A percentile compares a stretch with the other conserved stretches of the same genome.
These are phyloP conservation scores for Microplitis manilae DNA, from an alignment of 2,888 invertebrate genomes.

Conservation along the genomic window DNA sequence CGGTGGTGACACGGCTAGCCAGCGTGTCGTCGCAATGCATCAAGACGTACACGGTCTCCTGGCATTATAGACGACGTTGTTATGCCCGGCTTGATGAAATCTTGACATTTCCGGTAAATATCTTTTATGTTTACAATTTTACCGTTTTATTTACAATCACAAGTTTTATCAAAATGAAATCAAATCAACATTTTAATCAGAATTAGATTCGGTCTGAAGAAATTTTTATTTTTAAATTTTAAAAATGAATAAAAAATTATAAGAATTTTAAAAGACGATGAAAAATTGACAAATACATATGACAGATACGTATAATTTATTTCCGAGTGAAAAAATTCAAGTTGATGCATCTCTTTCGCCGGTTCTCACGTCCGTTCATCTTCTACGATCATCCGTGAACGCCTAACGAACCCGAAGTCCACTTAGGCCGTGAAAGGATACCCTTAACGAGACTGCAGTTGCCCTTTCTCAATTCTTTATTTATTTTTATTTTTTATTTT, in stretches of 20 bases:
- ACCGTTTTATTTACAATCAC: not conserved
- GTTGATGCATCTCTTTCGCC: constrained; percentile 58
- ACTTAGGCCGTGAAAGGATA: constrained; percentile 65
- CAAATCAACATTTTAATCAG: not conserved
- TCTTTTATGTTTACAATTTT: not conserved
- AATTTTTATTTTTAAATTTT: too few relatives aligned
- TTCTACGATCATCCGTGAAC: constrained; percentile 61
- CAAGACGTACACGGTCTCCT: constrained; percentile 64
- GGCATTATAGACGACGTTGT: constrained; percentile 49
- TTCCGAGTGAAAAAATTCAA: not conserved
- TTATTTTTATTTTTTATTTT: constrained; percentile 38
- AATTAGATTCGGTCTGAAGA: too few relatives aligned
- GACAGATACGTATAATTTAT: not conserved
- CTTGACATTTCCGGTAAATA: constrained; percentile 40
- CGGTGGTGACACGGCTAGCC: constrained; percentile 61
- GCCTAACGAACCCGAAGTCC: constrained; percentile 68
- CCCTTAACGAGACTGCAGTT: constrained; percentile 62
- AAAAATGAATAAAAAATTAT: too few relatives aligned
- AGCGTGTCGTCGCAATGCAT: constrained; percentile 64
- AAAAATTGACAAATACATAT: not conserved
- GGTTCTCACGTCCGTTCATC: constrained; percentile 60
- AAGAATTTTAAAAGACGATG: not conserved
- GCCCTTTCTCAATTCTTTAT: constrained; percentile 51
- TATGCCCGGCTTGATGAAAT: constrained; percentile 37
- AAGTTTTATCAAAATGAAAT: not conserved